Conservation (phyloP, 2,888 invertebrate genomes). For the Charanyca ferruginea region DNA sequence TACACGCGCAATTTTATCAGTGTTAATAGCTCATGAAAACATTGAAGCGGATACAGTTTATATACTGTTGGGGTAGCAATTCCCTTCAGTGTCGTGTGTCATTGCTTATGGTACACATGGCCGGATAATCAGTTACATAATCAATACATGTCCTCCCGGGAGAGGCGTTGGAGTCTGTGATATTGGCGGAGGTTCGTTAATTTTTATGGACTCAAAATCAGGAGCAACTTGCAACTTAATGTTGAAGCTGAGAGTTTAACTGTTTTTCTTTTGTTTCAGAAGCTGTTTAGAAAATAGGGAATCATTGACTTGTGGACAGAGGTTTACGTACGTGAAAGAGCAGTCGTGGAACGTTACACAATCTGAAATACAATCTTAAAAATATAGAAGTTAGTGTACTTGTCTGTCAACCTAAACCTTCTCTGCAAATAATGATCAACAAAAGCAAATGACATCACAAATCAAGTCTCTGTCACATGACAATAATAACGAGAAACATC, state of each 20-base stretch:
- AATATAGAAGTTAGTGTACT: neutral
- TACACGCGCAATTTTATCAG: slow-evolving; percentile 28
- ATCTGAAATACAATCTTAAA: neutral
- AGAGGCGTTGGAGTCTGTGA: slow-evolving; percentile 46
- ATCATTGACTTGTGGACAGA: too few species aligned
- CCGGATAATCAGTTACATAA: slow-evolving; percentile 57
- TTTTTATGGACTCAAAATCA: slow-evolving; percentile 31
- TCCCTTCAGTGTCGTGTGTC: slow-evolving; percentile 56
- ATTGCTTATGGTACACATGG: slow-evolving; percentile 55
- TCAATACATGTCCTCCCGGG: slow-evolving; percentile 56
- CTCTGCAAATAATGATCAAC: neutral
- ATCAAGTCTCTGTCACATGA: slow-evolving; percentile 22
- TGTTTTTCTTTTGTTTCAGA: neutral
- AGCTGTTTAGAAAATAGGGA: too few species aligned
- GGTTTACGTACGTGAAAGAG: too few species aligned
- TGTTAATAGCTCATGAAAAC: slow-evolving; percentile 31
- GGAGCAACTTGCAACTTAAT: neutral
- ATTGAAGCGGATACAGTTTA: slow-evolving; percentile 18
- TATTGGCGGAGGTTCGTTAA: slow-evolving; percentile 46
- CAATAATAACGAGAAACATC: slow-evolving; percentile 28
- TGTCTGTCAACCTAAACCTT: neutral
- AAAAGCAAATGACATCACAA: slow-evolving; percentile 4
- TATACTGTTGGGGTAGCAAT: slow-evolving; percentile 42
- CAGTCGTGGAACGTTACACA: neutral
- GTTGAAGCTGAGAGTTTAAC: neutral